phyloP scores from a whole-genome alignment of 1,140 invertebrate genomes.

The Eriosoma lanigerum region DNA sequence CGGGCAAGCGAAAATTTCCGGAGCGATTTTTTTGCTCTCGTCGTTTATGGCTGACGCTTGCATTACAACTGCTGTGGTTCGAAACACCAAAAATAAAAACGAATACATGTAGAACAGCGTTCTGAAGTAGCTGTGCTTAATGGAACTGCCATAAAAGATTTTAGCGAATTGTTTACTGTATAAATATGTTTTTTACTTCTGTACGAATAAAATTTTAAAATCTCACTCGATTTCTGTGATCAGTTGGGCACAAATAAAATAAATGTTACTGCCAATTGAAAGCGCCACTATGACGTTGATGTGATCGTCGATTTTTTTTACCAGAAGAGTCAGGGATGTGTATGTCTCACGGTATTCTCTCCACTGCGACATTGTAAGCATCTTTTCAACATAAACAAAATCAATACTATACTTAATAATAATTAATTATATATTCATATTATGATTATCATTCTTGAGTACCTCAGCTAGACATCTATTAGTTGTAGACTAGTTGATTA shows the following conservation, averaged over 20 bases:
- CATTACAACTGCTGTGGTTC: constrained; percentile 55
- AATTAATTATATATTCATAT: too few species aligned
- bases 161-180: too few species aligned
- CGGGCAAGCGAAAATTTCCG: constrained; percentile 56
- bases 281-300: constrained; percentile 55
- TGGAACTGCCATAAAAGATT: constrained; percentile 53
- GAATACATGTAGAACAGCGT: constrained; percentile 56
- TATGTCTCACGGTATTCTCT: constrained; percentile 55
- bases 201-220: background rate
- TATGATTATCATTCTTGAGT: too few species aligned
- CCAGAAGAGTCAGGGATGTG: constrained; percentile 54
- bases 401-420: too few species aligned
- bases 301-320: constrained; percentile 55
- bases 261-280: constrained; percentile 56
- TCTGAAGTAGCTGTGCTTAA: constrained; percentile 54
- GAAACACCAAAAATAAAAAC: constrained; percentile 55
- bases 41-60: constrained; percentile 55
- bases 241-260: constrained; percentile 56
- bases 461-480: too few species aligned
- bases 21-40: constrained; percentile 54
- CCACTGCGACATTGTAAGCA: constrained; percentile 54
- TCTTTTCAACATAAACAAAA: constrained; percentile 41
- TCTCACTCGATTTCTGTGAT: constrained; percentile 57
- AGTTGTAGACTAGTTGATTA: too few species aligned
- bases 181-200: too few species aligned